Evolutionary conservation across 1,140 invertebrate genomes (phyloP).

Genomic region (Achatina immaculata): DNA sequence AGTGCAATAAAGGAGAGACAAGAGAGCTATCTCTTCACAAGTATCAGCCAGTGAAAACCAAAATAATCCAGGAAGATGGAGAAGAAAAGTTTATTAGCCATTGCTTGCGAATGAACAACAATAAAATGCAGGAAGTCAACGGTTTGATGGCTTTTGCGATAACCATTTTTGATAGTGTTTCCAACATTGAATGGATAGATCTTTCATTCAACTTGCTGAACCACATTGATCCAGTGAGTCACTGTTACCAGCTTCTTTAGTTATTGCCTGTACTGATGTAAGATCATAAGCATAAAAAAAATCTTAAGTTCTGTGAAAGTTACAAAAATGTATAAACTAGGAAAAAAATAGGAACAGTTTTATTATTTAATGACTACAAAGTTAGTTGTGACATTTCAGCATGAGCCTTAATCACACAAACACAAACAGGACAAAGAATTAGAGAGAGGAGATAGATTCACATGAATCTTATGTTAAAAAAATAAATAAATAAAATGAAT

Average conservation of each 20-base stretch:
- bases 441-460: no score
- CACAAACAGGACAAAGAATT: no score
- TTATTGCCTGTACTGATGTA: not conserved
- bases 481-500: not conserved
- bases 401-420: no score
- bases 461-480: not conserved
- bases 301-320: not conserved
- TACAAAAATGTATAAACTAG: not conserved
- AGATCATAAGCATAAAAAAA: not conserved
- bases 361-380: no score
- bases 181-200: constrained; percentile 56
- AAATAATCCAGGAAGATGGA: constrained; percentile 9
- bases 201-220: constrained; percentile 30
- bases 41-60: constrained; percentile 32
- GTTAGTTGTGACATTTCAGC: no score
- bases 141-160: constrained; percentile 42
- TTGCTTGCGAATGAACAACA: constrained; percentile 62
- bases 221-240: constrained; percentile 40
- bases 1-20: constrained; percentile 53
- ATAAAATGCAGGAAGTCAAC: constrained; percentile 52
- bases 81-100: constrained; percentile 48
- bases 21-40: constrained; percentile 37
- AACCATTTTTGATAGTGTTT: constrained; percentile 48
- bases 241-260: not conserved
- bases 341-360: no score